Conservation (phyloP, 2,888 invertebrate species). For the Willowsia nigromaculata region DNA sequence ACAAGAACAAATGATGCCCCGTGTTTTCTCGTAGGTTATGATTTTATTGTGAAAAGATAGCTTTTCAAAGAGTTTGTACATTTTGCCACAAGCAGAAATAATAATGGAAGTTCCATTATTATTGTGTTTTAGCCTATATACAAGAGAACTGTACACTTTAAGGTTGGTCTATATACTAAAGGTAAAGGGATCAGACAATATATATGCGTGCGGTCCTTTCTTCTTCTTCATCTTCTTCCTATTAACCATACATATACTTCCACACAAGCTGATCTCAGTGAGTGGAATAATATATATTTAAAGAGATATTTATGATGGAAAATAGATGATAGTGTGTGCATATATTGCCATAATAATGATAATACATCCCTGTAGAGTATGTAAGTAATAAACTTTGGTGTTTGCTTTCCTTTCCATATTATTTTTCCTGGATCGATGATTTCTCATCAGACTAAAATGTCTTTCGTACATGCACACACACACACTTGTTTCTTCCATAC, state of each 20-base stretch:
- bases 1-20: background rate
- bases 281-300: too few species aligned
- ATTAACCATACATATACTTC: too few species aligned
- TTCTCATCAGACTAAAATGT: conserved; percentile 79
- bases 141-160: background rate
- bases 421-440: conserved; percentile 77
- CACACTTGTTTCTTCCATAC: conserved; percentile 1
- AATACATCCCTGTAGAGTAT: conserved; percentile 24
- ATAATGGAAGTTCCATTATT: conserved; percentile 50
- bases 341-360: background rate
- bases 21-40: background rate
- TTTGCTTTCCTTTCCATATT: conserved; percentile 69
- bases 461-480: conserved; percentile 68
- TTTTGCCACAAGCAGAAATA: conserved; percentile 62
- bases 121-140: background rate
- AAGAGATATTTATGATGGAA: background rate
- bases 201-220: background rate
- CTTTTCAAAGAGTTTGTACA: conserved; percentile 44
- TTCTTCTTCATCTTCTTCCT: background rate
- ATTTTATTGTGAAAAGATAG: background rate
- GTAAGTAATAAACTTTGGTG: conserved; percentile 66
- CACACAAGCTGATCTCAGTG: too few species aligned
- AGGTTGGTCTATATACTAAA: background rate
- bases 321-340: conserved; percentile 1
- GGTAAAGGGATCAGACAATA: background rate